These are phyloP conservation scores for Lasioglossum lativentre DNA, from an alignment of 2,888 invertebrate genomes.

Conservation along the genomic window DNA sequence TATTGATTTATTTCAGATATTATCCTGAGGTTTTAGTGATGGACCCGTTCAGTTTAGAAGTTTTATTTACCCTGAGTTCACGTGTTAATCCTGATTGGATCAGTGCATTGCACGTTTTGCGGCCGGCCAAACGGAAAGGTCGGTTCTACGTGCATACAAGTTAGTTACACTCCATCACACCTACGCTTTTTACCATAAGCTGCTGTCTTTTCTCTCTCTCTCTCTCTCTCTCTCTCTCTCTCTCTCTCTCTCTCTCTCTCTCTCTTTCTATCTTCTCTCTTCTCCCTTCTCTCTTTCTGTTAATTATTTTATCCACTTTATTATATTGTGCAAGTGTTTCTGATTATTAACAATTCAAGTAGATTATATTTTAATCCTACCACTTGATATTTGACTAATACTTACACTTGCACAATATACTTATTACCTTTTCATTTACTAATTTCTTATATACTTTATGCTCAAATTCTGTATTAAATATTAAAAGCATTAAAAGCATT, in stretches of 20 bases:
- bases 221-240: background rate
- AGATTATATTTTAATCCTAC: background rate
- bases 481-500: conserved; percentile 11
- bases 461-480: conserved; percentile 27
- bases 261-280: conserved; percentile 23
- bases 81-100: conserved; percentile 99
- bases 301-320: conserved; percentile 16
- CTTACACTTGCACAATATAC: conserved; percentile 47
- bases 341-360: background rate
- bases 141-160: conserved; percentile 85
- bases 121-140: conserved; percentile 89
- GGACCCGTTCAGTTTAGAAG: conserved; percentile 97
- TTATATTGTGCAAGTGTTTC: conserved; percentile 59
- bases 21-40: conserved; percentile 98
- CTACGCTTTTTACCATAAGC: conserved; percentile 79
- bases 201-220: conserved; percentile 39
- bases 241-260: conserved; percentile 28
- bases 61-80: conserved; percentile 95
- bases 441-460: conserved; percentile 51
- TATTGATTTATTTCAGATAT: conserved; percentile 86
- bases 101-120: conserved; percentile 95
- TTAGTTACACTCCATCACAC: conserved; percentile 85
- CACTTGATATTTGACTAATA: background rate
- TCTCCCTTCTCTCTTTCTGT: background rate
- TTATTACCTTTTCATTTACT: conserved; percentile 56